Conservation (phyloP, 2,797 vertebrate species). For the Aulostomus chinensis region DNA sequence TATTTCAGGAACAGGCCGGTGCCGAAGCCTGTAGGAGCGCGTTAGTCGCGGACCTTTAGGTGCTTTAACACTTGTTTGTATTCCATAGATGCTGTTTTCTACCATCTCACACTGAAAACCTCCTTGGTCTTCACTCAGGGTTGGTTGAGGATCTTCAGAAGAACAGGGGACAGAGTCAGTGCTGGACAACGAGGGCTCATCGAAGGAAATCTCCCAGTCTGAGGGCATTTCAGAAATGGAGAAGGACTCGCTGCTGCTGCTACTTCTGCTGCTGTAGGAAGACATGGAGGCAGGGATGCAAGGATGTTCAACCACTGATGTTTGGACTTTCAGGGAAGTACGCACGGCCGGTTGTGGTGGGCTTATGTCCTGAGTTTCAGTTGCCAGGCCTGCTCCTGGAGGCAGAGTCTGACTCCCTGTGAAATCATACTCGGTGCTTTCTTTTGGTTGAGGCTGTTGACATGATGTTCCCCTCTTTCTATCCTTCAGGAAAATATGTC, state of each 20-base stretch:
- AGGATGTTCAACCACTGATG: accelerated
- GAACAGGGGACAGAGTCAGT: slow-evolving; percentile 30
- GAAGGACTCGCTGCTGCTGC: slow-evolving; percentile 59
- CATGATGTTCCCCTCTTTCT: slow-evolving; percentile 35
- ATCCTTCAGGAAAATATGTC: slow-evolving; percentile 60
- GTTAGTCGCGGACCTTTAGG: slow-evolving; percentile 51
- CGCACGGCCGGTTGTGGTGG: slow-evolving; percentile 35
- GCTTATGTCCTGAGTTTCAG: neutral
- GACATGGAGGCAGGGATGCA: neutral
- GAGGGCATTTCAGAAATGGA: slow-evolving; percentile 49
- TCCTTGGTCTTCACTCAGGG: slow-evolving; percentile 14
- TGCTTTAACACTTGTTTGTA: slow-evolving; percentile 7
- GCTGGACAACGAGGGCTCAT: slow-evolving; percentile 16
- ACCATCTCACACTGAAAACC: slow-evolving; percentile 87
- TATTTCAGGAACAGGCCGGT: slow-evolving; percentile 92
- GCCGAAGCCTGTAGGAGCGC: slow-evolving; percentile 86
- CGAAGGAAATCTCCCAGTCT: slow-evolving; percentile 61
- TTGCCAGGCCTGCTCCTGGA: slow-evolving; percentile 40
- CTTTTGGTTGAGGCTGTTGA: slow-evolving; percentile 21
- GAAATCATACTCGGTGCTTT: neutral
- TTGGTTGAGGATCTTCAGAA: neutral
- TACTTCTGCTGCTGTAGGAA: slow-evolving; percentile 35
- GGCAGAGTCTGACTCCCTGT: slow-evolving; percentile 54
- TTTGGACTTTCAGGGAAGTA: slow-evolving; percentile 33
- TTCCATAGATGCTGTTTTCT: slow-evolving; percentile 87